Conservation (phyloP, 2,797 vertebrate species). For the Myripristis jacobus region DNA sequence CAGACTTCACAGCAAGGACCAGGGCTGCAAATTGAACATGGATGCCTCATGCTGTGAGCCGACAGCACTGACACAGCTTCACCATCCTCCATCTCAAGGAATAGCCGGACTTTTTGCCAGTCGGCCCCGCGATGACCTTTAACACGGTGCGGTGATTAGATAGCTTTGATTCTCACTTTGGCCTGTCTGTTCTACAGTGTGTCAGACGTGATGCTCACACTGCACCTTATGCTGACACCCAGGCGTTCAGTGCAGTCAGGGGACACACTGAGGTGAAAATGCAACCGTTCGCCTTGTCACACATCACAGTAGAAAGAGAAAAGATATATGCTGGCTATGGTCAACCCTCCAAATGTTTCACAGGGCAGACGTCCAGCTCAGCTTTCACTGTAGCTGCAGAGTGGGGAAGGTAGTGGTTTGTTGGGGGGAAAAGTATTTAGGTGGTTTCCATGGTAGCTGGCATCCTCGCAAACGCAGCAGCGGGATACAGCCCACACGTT, state of each 20-base stretch:
- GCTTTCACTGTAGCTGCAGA: slow-evolving; percentile 28
- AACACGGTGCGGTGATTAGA: too few relatives aligned
- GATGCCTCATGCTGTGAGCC: too few relatives aligned
- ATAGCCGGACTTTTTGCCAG: too few relatives aligned
- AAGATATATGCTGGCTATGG: slow-evolving; percentile 21
- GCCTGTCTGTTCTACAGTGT: too few relatives aligned
- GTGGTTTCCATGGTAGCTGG: slow-evolving; percentile 67
- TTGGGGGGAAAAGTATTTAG: slow-evolving; percentile 29
- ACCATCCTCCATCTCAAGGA: too few relatives aligned
- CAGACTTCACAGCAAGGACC: too few relatives aligned
- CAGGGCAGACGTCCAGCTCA: slow-evolving; percentile 25
- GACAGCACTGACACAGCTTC: too few relatives aligned
- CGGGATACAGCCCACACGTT: slow-evolving; percentile 51
- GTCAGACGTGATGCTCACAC: too few relatives aligned
- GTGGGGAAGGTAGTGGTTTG: slow-evolving; percentile 44
- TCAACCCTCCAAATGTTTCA: neutral
- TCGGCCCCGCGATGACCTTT: too few relatives aligned
- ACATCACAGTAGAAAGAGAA: neutral
- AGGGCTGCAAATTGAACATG: too few relatives aligned
- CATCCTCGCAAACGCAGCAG: slow-evolving; percentile 40
- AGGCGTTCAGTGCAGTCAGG: neutral
- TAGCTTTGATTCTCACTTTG: too few relatives aligned
- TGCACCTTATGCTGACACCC: neutral
- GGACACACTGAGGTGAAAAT: neutral
- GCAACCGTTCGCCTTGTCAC: neutral